phyloP scores from a whole-genome alignment of 2,888 invertebrate species.

The Lasioglossum calceatum region DNA sequence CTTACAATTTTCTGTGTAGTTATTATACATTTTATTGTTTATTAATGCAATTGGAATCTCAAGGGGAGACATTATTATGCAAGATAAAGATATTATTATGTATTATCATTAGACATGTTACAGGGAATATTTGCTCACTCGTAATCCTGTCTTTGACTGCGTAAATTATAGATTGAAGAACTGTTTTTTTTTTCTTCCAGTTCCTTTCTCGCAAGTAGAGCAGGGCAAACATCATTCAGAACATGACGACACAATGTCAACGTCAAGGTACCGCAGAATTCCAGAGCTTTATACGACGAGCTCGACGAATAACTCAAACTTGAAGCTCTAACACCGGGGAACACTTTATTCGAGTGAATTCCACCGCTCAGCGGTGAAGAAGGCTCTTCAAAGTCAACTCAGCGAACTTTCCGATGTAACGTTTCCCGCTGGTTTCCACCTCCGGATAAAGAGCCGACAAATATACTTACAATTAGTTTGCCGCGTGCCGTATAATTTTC shows the following conservation, averaged over 20 bases:
- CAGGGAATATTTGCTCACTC: neutral
- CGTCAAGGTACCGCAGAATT: neutral
- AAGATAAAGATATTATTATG: neutral
- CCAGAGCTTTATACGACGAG: neutral
- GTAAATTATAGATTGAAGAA: neutral
- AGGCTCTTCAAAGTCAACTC: slow-evolving; percentile 27
- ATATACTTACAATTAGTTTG: slow-evolving; percentile 25
- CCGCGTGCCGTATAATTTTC: slow-evolving; percentile 7
- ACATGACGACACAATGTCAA: neutral
- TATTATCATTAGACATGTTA: too few relatives aligned
- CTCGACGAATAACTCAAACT: neutral
- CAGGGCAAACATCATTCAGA: neutral
- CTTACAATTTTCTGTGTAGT: neutral
- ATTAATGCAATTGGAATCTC: too few relatives aligned
- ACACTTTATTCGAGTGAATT: slow-evolving; percentile 8
- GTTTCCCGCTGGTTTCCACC: neutral
- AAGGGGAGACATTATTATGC: too few relatives aligned
- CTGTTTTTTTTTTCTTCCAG: neutral
- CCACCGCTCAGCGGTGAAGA: neutral
- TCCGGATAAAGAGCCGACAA: neutral
- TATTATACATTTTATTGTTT: neutral
- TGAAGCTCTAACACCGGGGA: neutral
- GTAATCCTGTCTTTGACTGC: neutral
- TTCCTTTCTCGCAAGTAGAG: neutral
- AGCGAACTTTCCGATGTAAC: slow-evolving; percentile 24